Evolutionary conservation across 1,140 invertebrate genomes (phyloP).

Genomic region (Ectropis grisescens): DNA sequence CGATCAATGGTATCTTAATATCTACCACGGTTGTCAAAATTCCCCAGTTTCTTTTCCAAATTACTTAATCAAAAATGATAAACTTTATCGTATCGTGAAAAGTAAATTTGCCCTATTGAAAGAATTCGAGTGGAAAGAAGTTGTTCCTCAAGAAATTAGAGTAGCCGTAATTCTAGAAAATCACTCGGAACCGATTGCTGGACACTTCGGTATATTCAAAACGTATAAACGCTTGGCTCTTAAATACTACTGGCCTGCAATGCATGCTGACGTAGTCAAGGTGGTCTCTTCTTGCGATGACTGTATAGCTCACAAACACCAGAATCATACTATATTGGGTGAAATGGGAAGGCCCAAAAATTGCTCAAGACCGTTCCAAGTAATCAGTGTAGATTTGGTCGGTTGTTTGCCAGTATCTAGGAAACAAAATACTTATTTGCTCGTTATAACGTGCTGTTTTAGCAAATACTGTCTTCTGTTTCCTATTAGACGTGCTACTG

Average conservation of each 20-base stretch:
- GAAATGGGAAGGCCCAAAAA: constrained; percentile 27
- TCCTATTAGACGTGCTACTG: constrained; percentile 10
- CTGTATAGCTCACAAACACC: constrained; percentile 18
- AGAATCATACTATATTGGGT: constrained; percentile 22
- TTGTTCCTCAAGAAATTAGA: constrained; percentile 3
- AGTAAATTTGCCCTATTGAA: no score
- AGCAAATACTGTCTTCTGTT: constrained; percentile 18
- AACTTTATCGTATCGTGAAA: constrained; percentile 1
- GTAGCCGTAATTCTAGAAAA: constrained; percentile 8
- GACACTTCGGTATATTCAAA: constrained; percentile 36
- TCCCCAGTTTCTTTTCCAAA: constrained; percentile 6
- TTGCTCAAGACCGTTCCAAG: constrained; percentile 15
- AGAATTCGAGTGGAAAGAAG: constrained; percentile 25
- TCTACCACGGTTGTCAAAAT: constrained; percentile 6
- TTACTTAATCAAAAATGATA: constrained; percentile 7
- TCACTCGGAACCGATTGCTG: constrained; percentile 25
- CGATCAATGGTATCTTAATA: constrained; percentile 10
- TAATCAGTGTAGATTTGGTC: constrained; percentile 13
- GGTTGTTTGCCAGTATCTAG: constrained; percentile 12
- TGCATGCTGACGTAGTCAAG: constrained; percentile 11
- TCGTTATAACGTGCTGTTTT: constrained; percentile 17
- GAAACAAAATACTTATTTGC: constrained; percentile 16
- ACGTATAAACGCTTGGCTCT: constrained; percentile 18
- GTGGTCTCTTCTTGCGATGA: no score
- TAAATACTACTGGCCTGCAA: constrained; percentile 13